Conservation (phyloP, 2,797 vertebrate genomes). For the Trematomus bernacchii region DNA sequence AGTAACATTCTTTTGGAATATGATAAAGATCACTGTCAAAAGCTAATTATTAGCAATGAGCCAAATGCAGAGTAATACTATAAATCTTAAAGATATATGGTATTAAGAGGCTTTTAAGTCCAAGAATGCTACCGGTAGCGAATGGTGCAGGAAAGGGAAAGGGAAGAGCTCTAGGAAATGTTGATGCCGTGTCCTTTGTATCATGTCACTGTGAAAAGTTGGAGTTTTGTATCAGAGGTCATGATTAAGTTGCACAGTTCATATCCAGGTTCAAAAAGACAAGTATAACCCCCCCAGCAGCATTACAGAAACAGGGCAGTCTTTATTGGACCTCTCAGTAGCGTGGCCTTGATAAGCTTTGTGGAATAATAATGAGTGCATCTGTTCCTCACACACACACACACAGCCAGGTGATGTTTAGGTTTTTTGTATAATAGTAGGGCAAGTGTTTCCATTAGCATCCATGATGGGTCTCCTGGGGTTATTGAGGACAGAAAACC, state of each 20-base stretch:
- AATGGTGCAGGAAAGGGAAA: background rate
- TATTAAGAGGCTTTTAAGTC: background rate
- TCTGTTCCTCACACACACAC: constrained; percentile 76
- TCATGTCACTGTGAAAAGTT: constrained; percentile 17
- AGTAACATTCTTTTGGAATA: background rate
- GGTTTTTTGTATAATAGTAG: constrained; percentile 81
- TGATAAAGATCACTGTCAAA: background rate
- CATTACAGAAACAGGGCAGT: constrained; percentile 43
- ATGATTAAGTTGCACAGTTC: constrained; percentile 35
- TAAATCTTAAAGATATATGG: background rate
- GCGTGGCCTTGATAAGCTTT: constrained; percentile 69
- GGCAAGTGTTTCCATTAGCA: constrained; percentile 85
- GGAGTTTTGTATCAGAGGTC: constrained; percentile 40
- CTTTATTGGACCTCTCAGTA: constrained; percentile 59
- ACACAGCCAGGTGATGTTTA: constrained; percentile 81
- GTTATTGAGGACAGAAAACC: constrained; percentile 69
- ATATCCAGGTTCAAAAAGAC: constrained; percentile 35
- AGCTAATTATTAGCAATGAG: background rate
- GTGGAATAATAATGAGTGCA: constrained; percentile 80
- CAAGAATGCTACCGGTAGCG: background rate
- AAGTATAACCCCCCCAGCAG: constrained; percentile 35
- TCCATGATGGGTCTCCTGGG: constrained; percentile 77
- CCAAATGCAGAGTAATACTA: background rate
- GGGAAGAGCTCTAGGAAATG: constrained; percentile 34
- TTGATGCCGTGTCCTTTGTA: constrained; percentile 19